Percentiles rank a stretch among this genome's conserved stretches.
These are phyloP conservation scores for Caenorhabditis sp. DNA, from an alignment of 2,888 invertebrate species.

Conservation along the genomic window DNA sequence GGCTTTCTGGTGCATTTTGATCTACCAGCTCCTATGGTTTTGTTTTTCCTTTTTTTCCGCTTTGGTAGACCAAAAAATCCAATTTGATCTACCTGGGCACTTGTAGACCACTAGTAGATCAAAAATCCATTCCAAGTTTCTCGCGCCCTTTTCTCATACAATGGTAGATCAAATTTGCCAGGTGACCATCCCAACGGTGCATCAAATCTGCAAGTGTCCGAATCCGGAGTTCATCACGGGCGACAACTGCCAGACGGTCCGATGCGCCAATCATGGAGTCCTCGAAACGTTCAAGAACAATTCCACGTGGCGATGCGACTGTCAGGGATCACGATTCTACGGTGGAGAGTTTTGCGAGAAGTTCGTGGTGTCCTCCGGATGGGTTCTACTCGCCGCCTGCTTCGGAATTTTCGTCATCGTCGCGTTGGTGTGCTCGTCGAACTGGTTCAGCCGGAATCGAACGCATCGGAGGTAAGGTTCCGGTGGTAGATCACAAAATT, in stretches of 20 bases:
- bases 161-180: no score
- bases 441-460: conserved; percentile 51
- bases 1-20: no score
- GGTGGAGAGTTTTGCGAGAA: conserved; percentile 66
- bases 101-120: no score
- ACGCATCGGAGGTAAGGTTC: conserved; percentile 10
- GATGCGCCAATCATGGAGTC: conserved; percentile 74
- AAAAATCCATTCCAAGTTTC: no score
- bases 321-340: conserved; percentile 71
- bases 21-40: no score
- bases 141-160: no score
- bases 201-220: conserved; percentile 70
- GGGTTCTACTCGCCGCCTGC: conserved; percentile 10
- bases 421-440: conserved; percentile 48
- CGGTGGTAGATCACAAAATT: no score
- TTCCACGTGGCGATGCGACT: conserved; percentile 73
- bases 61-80: no score
- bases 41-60: no score
- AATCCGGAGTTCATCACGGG: conserved; percentile 77
- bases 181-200: conserved; percentile 19
- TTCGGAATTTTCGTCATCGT: conserved; percentile 36
- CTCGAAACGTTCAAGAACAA: conserved; percentile 54
- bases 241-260: conserved; percentile 77
- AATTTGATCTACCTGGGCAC: no score
- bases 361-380: conserved; percentile 32